Evolutionary conservation across 2,888 invertebrate genomes (phyloP), one percentile per base, ranked within the genome.

Genomic region (Eristalis pertinax): DNA sequence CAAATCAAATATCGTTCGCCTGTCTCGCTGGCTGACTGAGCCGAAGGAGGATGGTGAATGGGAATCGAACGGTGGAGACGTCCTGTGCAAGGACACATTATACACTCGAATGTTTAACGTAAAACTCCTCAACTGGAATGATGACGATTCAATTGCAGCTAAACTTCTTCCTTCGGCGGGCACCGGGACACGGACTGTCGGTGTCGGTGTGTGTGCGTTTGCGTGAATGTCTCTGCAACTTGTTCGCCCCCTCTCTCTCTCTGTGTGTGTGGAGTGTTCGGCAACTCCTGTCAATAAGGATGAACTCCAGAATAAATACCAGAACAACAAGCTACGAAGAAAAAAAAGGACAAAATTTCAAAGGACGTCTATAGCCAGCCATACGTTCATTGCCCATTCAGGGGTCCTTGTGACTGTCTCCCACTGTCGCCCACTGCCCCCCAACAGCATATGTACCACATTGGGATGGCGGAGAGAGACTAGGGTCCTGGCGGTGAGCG

Each of bases 111-210:
- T 67, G 64, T 75, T 62, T 43, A 79, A 26, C 56, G 68, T n/a
- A 64, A 81, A 86, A 75, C 82, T 78, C 74, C 75, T 86, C 86
- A 86, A 78, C 74, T 78, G 68, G 79, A 80, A 87, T 87, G 87
- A 87, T 79, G 87, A 80, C 84, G 76, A 80, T 87, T 87, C 87
- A 87, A 87, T 87, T 84, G 87, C 79, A 84, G 84, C 84, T 84
- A 80, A 87, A 87, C 84, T 84, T 87, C 68, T 80, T 76, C 75
- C 76, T 72, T 10, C 11, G 22, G 43, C 62, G 19, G 77, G 72
- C 77, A 64, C 56, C 69, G 22, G 43, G 11, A 78, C 56, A 58
- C 41, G 43, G 3, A n/a, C 19, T 19, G 8, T 19, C 10, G 32
- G 8, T 50, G 26, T 26, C n/a, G 26, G 26, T 26, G 26, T 26